Percentiles rank a stretch among this genome's conserved stretches.
These are phyloP conservation scores for Danaus plexippus DNA, from an alignment of 1,140 invertebrate genomes.

Conservation along the genomic window DNA sequence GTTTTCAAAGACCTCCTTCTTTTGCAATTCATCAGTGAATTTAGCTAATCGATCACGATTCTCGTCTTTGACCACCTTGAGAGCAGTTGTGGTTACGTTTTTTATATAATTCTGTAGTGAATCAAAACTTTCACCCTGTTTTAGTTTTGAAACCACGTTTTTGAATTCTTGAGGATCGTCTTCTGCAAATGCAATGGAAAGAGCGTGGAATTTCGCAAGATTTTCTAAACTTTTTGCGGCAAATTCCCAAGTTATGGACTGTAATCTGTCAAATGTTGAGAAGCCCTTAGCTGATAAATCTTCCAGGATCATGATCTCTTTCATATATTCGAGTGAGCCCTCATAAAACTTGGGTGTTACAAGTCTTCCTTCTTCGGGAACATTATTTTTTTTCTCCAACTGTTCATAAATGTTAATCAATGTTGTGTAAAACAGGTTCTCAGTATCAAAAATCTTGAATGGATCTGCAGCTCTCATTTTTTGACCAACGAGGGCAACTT, in stretches of 20 bases:
- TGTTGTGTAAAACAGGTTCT: slow-evolving; percentile 35
- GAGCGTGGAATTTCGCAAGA: slow-evolving; percentile 44
- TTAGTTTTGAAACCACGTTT: slow-evolving; percentile 9
- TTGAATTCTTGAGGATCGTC: slow-evolving; percentile 31
- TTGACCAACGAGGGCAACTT: slow-evolving; percentile 36
- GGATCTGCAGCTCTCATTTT: slow-evolving; percentile 22
- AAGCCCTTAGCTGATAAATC: slow-evolving; percentile 34
- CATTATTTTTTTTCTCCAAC: slow-evolving; percentile 28
- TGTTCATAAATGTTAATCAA: slow-evolving; percentile 31
- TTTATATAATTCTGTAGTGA: slow-evolving; percentile 8
- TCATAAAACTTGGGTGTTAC: slow-evolving; percentile 34
- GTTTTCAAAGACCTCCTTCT: not conserved
- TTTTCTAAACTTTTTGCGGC: slow-evolving; percentile 29
- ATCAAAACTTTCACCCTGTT: slow-evolving; percentile 3
- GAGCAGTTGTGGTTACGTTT: slow-evolving; percentile 11
- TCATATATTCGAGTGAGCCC: slow-evolving; percentile 17
- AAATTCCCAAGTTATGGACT: slow-evolving; percentile 39
- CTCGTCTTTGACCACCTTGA: slow-evolving; percentile 21
- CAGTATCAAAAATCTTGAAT: slow-evolving; percentile 29
- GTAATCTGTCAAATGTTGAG: slow-evolving; percentile 34
- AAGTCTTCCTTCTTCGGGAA: slow-evolving; percentile 28
- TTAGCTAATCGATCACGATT: slow-evolving; percentile 18
- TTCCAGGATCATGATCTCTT: slow-evolving; percentile 43
- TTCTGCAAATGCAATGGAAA: slow-evolving; percentile 33
- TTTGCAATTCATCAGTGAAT: slow-evolving; percentile 10